Percentiles rank a stretch among this genome's conserved stretches.
phyloP scores from a whole-genome alignment of 2,888 invertebrate genomes.

The Odontothrips loti region DNA sequence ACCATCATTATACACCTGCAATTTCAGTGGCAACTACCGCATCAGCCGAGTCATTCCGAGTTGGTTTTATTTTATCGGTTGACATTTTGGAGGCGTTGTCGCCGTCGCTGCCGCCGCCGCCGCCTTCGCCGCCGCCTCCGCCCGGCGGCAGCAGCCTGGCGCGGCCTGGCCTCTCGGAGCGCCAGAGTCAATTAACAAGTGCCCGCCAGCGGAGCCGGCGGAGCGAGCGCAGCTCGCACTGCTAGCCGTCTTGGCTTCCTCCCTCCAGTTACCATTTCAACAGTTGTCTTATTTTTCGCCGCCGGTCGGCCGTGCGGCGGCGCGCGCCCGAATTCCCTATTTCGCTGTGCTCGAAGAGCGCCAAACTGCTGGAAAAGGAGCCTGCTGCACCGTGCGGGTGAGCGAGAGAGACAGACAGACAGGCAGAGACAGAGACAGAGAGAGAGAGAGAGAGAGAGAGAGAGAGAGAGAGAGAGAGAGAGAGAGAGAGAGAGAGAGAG shows the following conservation, averaged over 20 bases:
- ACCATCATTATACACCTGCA: conserved; percentile 9
- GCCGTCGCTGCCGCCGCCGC: not conserved
- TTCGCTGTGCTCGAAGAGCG: no score
- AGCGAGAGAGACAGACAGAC: not conserved
- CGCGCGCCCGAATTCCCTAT: no score
- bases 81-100: not conserved
- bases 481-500: not conserved
- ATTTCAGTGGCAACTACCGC: not conserved
- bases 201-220: not conserved
- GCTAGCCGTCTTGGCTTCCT: not conserved
- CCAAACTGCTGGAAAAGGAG: no score
- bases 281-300: not conserved
- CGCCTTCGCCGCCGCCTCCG: not conserved
- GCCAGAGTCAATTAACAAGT: conserved; percentile 21
- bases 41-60: not conserved
- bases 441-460: not conserved
- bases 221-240: not conserved
- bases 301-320: no score
- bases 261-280: no score
- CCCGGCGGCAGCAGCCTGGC: not conserved
- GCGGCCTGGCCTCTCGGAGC: not conserved
- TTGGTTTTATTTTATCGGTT: conserved; percentile 19
- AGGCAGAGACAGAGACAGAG: not conserved
- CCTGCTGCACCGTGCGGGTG: not conserved
- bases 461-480: not conserved